These are phyloP conservation scores for Luehdorfia chinensis DNA, from an alignment of 1,140 invertebrate species.

Conservation along the genomic window DNA sequence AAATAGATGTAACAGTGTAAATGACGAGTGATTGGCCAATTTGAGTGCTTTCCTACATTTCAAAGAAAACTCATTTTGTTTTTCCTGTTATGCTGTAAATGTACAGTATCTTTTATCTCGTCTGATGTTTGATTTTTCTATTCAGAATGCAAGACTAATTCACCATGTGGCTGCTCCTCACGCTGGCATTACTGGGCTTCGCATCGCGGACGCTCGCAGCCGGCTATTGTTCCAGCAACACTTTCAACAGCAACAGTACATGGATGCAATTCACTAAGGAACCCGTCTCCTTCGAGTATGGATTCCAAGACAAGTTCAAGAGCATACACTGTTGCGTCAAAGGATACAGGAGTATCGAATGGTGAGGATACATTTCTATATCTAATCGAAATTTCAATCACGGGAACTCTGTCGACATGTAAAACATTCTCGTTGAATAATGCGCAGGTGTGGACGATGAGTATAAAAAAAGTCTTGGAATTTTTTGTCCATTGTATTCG, in stretches of 20 bases:
- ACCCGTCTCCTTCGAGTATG: slow-evolving; percentile 80
- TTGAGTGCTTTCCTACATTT: too few relatives aligned
- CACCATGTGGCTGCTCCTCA: slow-evolving; percentile 42
- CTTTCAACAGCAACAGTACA: slow-evolving; percentile 60
- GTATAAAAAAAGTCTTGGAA: slow-evolving; percentile 42
- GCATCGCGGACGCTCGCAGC: slow-evolving; percentile 32
- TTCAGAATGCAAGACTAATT: slow-evolving; percentile 40
- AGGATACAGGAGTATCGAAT: slow-evolving; percentile 86
- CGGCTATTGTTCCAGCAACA: slow-evolving; percentile 67
- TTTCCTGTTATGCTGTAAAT: too few relatives aligned
- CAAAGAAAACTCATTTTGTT: too few relatives aligned
- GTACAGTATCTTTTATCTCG: too few relatives aligned
- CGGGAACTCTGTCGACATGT: slow-evolving; percentile 30
- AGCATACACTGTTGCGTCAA: slow-evolving; percentile 86
- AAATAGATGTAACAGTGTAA: too few relatives aligned
- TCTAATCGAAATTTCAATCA: slow-evolving; percentile 38
- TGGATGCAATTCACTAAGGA: slow-evolving; percentile 84
- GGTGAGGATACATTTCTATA: slow-evolving; percentile 76
- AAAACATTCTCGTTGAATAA: slow-evolving; percentile 37
- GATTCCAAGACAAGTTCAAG: slow-evolving; percentile 82
- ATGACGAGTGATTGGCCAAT: too few relatives aligned
- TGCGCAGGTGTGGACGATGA: slow-evolving; percentile 39
- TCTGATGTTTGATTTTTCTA: slow-evolving; percentile 25
- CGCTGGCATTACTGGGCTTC: slow-evolving; percentile 34
- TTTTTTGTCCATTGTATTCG: slow-evolving; percentile 40